Evolutionary conservation across 1,140 invertebrate species (phyloP).

Genomic region (Heliconius congener): DNA sequence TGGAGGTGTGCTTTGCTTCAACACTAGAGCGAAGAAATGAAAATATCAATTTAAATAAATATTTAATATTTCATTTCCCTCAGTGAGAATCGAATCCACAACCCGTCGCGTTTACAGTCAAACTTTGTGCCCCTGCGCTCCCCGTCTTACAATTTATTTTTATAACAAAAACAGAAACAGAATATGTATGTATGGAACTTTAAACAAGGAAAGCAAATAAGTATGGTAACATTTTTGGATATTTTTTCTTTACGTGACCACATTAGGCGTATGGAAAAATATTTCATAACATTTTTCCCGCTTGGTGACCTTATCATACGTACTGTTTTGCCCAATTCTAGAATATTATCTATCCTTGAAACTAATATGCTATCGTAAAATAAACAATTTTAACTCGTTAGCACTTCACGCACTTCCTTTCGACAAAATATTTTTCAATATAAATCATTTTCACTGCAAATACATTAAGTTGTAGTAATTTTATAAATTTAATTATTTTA

Average conservation of each 20-base stretch:
- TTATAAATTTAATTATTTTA: too few relatives aligned
- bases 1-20: too few relatives aligned
- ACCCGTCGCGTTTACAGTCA: too few relatives aligned
- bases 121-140: too few relatives aligned
- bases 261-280: not conserved
- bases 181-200: not conserved
- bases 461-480: too few relatives aligned
- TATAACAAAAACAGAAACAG: not conserved
- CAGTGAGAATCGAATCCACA: too few relatives aligned
- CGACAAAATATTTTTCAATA: slow-evolving; percentile 1
- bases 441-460: slow-evolving; percentile 9
- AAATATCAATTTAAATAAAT: too few relatives aligned
- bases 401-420: slow-evolving; percentile 22
- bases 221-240: not conserved
- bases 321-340: not conserved
- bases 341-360: slow-evolving; percentile 26
- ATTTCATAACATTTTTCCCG: slow-evolving; percentile 7
- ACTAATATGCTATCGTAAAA: slow-evolving; percentile 31
- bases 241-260: not conserved
- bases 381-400: slow-evolving; percentile 21
- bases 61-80: too few relatives aligned
- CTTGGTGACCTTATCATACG: not conserved
- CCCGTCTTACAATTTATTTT: not conserved
- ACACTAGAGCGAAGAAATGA: too few relatives aligned
- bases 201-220: not conserved